Base-by-base conservation (phyloP, 2,888 invertebrate genomes). In the Carpatolechia fugitivella region DNA sequence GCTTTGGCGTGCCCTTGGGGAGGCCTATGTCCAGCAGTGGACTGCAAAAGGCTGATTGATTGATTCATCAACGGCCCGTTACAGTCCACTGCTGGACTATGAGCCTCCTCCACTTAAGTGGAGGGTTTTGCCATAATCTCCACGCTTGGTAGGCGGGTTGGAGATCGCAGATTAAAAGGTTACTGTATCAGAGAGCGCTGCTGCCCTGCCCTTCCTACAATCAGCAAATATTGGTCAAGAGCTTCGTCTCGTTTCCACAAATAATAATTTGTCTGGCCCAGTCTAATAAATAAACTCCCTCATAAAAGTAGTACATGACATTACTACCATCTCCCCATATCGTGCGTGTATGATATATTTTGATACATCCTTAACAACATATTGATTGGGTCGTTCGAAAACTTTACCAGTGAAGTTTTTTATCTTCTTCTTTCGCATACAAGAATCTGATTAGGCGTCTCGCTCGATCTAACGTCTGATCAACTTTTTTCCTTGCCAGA, bases 401-500 rank as follows among this genome's bases (percentile, higher is more conserved):
- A 58, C 52, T 57, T 54, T 58, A 57, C 54, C 51, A 24, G 49
- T 35, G 10, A 29, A n/a, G 7, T 13, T 4, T 46, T 31, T 54
- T 53, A 10, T 60, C 56, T 53, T 14, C 20, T 58, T 62, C 59
- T 60, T 7, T 30, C 52, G 13, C 13, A 40, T 40, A 24, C 20
- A 14, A 36, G 14, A 24, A 14, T 14, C 8, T 30, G n/a, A 47
- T 48, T 40, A 52, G 18, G 24, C 38, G 18, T 56, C 56, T 41
- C 49, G 1, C 58, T 71, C 66, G 51, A 58, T 56, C 58, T 63
- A 58, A 65, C 60, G 55, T 47, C 49, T 55, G 63, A 63, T 62
- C 66, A 75, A 68, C 62, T 76, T 76, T 72, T 65, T 62, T 64
- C 62, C 63, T 58, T 58, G 60, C 66, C 65, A 68, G 69, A 68